Conservation (phyloP, 2,797 vertebrate species). For the Manis crassicaudata region DNA sequence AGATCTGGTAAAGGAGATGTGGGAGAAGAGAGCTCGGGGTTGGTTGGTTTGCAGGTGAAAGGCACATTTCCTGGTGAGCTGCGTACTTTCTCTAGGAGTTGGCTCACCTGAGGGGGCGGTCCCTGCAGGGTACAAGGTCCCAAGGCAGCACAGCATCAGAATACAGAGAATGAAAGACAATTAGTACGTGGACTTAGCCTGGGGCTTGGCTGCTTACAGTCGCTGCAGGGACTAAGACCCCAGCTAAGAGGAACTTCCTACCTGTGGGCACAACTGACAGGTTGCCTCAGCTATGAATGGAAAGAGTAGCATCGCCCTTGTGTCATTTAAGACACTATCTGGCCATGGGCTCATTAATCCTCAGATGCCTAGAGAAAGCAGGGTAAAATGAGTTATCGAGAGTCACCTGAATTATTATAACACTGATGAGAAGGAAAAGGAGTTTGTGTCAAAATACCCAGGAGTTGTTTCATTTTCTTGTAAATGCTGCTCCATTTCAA, state of each 20-base stretch:
- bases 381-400: neutral
- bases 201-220: neutral
- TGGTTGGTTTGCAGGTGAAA: neutral
- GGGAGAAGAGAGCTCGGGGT: neutral
- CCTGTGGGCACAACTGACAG: neutral
- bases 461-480: conserved; percentile 52
- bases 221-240: neutral
- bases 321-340: neutral
- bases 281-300: neutral
- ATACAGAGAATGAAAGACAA: neutral
- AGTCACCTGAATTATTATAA: neutral
- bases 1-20: neutral
- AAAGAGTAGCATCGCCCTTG: neutral
- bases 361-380: neutral
- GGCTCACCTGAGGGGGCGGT: neutral
- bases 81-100: neutral
- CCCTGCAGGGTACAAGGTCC: neutral
- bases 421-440: neutral
- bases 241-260: neutral
- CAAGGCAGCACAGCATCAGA: neutral
- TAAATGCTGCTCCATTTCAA: conserved; percentile 56
- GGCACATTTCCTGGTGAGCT: neutral
- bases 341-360: neutral
- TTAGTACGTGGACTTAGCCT: neutral
- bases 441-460: neutral